A percentile compares a stretch with the other conserved stretches of the same genome.
phyloP scores from a whole-genome alignment of 1,140 invertebrate genomes.

The Ephestia elutella region DNA sequence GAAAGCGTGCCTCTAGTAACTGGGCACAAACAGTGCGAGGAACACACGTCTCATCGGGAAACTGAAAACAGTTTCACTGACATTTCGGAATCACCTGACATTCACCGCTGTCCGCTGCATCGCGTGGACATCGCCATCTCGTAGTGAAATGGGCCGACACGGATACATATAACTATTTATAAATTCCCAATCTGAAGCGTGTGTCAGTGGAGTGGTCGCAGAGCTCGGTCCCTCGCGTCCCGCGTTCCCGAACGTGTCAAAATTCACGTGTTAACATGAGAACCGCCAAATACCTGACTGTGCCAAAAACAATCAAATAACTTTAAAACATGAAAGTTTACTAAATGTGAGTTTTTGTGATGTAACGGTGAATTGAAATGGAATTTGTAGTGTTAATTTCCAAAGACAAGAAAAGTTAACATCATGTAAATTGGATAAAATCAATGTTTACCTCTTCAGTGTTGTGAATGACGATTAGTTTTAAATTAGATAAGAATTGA shows the following conservation, averaged over 20 bases:
- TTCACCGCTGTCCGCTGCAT: slow-evolving; percentile 41
- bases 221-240: slow-evolving; percentile 27
- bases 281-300: slow-evolving; percentile 41
- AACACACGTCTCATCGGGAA: slow-evolving; percentile 64
- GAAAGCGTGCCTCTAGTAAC: slow-evolving; percentile 68
- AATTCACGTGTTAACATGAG: slow-evolving; percentile 44
- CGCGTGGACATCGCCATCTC: slow-evolving; percentile 28
- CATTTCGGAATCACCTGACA: slow-evolving; percentile 63
- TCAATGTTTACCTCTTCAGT: slow-evolving; percentile 70
- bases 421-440: slow-evolving; percentile 50
- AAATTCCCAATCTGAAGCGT: slow-evolving; percentile 44
- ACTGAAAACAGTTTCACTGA: slow-evolving; percentile 70
- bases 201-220: slow-evolving; percentile 31
- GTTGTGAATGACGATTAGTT: slow-evolving; percentile 63
- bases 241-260: slow-evolving; percentile 24
- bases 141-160: slow-evolving; percentile 41
- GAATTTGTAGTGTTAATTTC: slow-evolving; percentile 22
- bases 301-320: slow-evolving; percentile 56
- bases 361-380: slow-evolving; percentile 43
- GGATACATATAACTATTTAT: slow-evolving; percentile 60
- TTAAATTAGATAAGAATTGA: slow-evolving; percentile 22
- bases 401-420: slow-evolving; percentile 36
- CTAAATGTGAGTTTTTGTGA: slow-evolving; percentile 22
- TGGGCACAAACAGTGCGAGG: slow-evolving; percentile 63
- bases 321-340: slow-evolving; percentile 21